phyloP scores from a whole-genome alignment of 1,140 invertebrate genomes.

The Pentalonia nigronervosa region DNA sequence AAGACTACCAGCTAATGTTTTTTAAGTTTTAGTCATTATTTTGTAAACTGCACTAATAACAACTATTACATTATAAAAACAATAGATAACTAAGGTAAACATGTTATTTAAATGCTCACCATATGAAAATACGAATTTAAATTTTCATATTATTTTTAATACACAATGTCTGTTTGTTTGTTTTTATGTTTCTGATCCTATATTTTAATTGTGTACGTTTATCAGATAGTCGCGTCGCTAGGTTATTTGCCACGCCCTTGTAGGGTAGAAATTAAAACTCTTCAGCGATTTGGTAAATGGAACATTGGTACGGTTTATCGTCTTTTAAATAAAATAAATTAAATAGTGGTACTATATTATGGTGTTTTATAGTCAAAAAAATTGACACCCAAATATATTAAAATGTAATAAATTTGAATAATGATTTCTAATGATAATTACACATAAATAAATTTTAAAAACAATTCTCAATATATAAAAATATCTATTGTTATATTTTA shows the following conservation, averaged over 20 bases:
- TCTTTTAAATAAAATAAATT: neutral
- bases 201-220: neutral
- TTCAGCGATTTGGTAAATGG: neutral
- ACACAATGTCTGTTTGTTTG: neutral
- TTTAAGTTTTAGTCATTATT: too few relatives aligned
- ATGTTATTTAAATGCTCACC: neutral
- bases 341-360: neutral
- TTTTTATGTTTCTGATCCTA: neutral
- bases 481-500: neutral
- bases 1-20: too few relatives aligned
- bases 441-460: neutral
- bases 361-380: neutral
- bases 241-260: neutral
- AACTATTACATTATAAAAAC: too few relatives aligned
- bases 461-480: neutral
- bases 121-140: neutral
- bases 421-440: neutral
- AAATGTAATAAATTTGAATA: neutral
- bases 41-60: too few relatives aligned
- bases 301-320: neutral
- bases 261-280: neutral
- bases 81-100: too few relatives aligned
- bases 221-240: neutral
- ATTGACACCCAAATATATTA: neutral
- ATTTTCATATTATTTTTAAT: neutral